Percentiles rank a stretch among this genome's conserved stretches.
phyloP scores from a whole-genome alignment of 2,797 vertebrate genomes.

The Muscicapa striata region DNA sequence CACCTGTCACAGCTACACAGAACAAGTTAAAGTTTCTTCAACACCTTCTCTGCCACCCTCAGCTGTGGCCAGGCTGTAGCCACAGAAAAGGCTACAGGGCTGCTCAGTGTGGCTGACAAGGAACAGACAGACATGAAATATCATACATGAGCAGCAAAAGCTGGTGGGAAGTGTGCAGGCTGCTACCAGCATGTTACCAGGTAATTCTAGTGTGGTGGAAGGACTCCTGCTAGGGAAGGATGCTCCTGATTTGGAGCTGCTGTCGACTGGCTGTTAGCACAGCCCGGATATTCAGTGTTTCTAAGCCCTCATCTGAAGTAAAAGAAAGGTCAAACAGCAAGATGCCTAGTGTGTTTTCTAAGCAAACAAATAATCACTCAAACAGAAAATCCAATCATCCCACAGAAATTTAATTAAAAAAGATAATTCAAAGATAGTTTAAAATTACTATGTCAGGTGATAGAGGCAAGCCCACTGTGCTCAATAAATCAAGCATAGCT shows the following conservation, averaged over 20 bases:
- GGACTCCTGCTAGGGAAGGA: background rate
- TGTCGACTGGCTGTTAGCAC: background rate
- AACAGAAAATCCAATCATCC: constrained; percentile 39
- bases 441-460: constrained; percentile 61
- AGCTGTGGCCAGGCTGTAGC: background rate
- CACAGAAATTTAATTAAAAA: constrained; percentile 61
- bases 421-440: constrained; percentile 66
- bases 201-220: background rate
- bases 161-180: background rate
- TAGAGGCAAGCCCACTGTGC: constrained; percentile 47
- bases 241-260: background rate
- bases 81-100: background rate
- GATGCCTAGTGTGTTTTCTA: constrained; percentile 19
- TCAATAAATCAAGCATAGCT: constrained; percentile 60
- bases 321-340: constrained; percentile 14
- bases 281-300: background rate
- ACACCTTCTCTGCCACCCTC: background rate
- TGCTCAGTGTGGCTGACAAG: background rate
- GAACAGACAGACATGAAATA: background rate
- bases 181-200: background rate
- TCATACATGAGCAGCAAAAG: background rate
- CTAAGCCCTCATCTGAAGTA: background rate
- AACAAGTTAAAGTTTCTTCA: background rate
- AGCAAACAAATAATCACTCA: constrained; percentile 46
- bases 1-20: background rate